Percentiles rank a stretch among this genome's conserved stretches.
Evolutionary conservation across 2,113 vertebrate species (phyloP).

Genomic region (Xyrauchen texanus): DNA sequence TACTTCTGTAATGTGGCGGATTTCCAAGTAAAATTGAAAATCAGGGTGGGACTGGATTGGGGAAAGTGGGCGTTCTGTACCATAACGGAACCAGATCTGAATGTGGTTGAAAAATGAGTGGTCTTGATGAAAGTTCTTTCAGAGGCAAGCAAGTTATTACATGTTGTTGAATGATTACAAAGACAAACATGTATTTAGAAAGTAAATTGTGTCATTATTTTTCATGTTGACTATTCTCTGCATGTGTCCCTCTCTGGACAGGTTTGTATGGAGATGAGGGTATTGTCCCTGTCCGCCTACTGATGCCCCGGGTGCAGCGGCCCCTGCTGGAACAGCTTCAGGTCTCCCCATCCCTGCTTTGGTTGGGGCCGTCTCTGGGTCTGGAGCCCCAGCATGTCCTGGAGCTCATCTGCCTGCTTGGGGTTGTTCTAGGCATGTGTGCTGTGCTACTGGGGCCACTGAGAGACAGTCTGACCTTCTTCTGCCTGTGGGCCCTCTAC

Average conservation of each 20-base stretch:
- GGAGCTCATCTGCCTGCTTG: constrained; percentile 81
- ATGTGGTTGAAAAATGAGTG: neutral
- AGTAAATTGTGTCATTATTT: too few species aligned
- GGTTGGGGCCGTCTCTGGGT: constrained; percentile 72
- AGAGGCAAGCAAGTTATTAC: too few species aligned
- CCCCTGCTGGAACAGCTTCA: constrained; percentile 73
- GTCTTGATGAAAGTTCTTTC: neutral
- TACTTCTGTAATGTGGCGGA: neutral
- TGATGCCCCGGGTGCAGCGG: constrained; percentile 65
- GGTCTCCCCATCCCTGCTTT: constrained; percentile 76
- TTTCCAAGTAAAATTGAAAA: too few species aligned
- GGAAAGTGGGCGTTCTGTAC: too few species aligned
- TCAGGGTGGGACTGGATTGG: too few species aligned
- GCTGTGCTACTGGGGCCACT: constrained; percentile 66
- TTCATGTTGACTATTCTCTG: neutral
- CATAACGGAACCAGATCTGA: too few species aligned
- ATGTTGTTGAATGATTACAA: too few species aligned
- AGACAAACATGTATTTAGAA: too few species aligned
- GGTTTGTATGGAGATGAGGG: constrained; percentile 81
- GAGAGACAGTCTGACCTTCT: constrained; percentile 71
- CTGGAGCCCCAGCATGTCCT: constrained; percentile 78
- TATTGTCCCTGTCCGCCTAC: constrained; percentile 73
- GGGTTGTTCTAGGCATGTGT: constrained; percentile 64
- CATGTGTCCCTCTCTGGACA: constrained; percentile 52
- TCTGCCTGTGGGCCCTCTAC: constrained; percentile 75